Evolutionary conservation across 1,140 invertebrate genomes (phyloP), one percentile per base, ranked within the genome.

Genomic region (Laodelphax striatellus): DNA sequence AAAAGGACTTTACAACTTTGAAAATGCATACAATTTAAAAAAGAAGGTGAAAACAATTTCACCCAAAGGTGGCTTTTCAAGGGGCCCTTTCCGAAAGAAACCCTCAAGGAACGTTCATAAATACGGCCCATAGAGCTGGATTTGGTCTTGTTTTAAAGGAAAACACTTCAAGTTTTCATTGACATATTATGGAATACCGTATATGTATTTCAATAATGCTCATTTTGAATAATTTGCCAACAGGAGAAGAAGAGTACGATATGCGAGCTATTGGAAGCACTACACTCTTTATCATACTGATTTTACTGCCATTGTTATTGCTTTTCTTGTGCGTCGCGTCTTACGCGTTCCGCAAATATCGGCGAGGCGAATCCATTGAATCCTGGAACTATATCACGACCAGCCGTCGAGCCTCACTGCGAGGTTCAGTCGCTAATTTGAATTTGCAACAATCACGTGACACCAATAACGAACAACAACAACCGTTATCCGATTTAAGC

Each of bases 201-300:
- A n/a, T n/a, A n/a, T n/a, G 3, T 38, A 38, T 38, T 38, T 13
- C 9, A 38, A 38, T 11, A 38, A 38, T 8, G 3, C 10, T 38
- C 1, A 38, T 11, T 13, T n/a, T n/a, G 9, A 38, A 38, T 8
- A 38, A 5, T 38, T 13, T 38, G 31, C 16, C n/a, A 19, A 58
- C 71, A 82, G 80, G 80, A 71, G 72, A 77, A 67, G 76, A 82
- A 71, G 79, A 81, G 67, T 82, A 79, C 68, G 80, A 80, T 16
- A 71, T 77, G 67, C 71, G 75, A 63, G 69, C 76, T 62, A 69
- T 77, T n/a, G 62, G 63, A 34, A 73, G 70, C 55, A 76, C 77
- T 2, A 68, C 71, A 5, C 75, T 74, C 5, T 72, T 78, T 17
- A 72, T 77, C 5, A 38, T 79, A 22, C 72, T 70, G 5, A 69